A percentile compares a stretch with the other conserved stretches of the same genome.
Evolutionary conservation across 53 echinoderm and acorn worm species (phyloP).

Genomic region (Arbacia lixula): DNA sequence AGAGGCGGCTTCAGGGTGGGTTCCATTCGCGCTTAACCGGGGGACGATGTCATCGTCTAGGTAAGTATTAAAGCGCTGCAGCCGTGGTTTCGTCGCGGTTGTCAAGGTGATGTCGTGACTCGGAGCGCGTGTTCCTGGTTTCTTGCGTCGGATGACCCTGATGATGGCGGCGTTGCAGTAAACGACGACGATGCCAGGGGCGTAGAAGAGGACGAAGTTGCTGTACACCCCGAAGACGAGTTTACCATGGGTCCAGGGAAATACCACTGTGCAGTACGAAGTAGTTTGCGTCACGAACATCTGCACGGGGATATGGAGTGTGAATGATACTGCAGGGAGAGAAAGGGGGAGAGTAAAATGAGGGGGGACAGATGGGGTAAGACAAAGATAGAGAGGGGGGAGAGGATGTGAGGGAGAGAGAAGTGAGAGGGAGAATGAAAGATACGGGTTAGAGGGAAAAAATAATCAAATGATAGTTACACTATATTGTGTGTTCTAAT

Average conservation of each 20-base stretch:
- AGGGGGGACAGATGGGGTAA: too few relatives aligned
- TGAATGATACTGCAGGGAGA: conserved; percentile 13
- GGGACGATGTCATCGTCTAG: not conserved
- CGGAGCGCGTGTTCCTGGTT: too few relatives aligned
- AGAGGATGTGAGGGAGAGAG: too few relatives aligned
- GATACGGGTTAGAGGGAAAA: not conserved
- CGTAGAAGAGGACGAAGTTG: conserved; percentile 1
- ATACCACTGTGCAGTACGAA: not conserved
- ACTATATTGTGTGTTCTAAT: too few relatives aligned
- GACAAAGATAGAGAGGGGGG: too few relatives aligned
- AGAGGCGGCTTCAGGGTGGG: not conserved
- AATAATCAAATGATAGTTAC: too few relatives aligned
- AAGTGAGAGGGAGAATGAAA: too few relatives aligned
- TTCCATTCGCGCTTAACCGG: not conserved
- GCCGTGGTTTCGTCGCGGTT: too few relatives aligned
- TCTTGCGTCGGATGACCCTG: not conserved
- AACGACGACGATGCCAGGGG: conserved; percentile 4
- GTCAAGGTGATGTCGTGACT: too few relatives aligned
- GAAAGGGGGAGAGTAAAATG: too few relatives aligned
- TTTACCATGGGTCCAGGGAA: conserved; percentile 5
- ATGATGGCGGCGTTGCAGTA: conserved; percentile 20
- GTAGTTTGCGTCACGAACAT: not conserved
- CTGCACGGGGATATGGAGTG: conserved; percentile 2
- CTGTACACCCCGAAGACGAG: conserved; percentile 17
- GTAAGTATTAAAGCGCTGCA: too few relatives aligned